Evolutionary conservation across 1,140 invertebrate genomes (phyloP), one percentile per base, ranked within the genome.

Genomic region (Atopsyche davidsoni): DNA sequence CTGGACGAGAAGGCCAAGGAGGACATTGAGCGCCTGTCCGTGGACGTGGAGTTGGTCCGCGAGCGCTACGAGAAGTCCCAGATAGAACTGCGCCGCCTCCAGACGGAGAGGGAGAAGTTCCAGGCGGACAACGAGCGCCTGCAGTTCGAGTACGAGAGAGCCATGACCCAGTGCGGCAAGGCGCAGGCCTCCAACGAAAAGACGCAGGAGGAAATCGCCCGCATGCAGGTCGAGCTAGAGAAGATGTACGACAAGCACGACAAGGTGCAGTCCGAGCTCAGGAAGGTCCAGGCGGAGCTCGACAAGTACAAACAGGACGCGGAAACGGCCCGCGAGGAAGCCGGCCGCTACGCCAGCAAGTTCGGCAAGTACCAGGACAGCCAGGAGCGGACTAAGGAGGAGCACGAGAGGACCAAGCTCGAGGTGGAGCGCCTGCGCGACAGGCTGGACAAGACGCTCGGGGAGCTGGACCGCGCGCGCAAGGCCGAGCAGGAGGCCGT

Each of bases 171-270:
- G 64, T 79, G 83, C 57, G 82, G 79, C 48, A 93, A 94, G 70
- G 80, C 85, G 1, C 87, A 89, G 62, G 82, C 81, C 4, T 82
- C 80, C 9, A 84, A 90, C 44, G 90, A 93, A 60, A 92, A 92
- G 60, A 82, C 84, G 46, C 89, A 93, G 63, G 90, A 93, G 65
- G 91, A 95, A 68, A 78, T 90, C 35, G 83, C 87, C 0, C 76
- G 89, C 59, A 79, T 91, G 61, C 86, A 89, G 62, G 77, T 90
- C 18, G 92, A 94, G 67, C 73, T 92, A 10, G 91, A 94, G 64
- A 93, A 92, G 64, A 83, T 91, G 73, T 87, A 89, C 58, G 91
- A 93, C 58, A 90, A 92, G 60, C 85, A 91, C 59, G 90, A 94
- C 55, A 85, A 89, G 63, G 79, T 83, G 39, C 86, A 90, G 56